phyloP scores from a whole-genome alignment of 2,888 invertebrate species.

The Drosophila kambysellisi region DNA sequence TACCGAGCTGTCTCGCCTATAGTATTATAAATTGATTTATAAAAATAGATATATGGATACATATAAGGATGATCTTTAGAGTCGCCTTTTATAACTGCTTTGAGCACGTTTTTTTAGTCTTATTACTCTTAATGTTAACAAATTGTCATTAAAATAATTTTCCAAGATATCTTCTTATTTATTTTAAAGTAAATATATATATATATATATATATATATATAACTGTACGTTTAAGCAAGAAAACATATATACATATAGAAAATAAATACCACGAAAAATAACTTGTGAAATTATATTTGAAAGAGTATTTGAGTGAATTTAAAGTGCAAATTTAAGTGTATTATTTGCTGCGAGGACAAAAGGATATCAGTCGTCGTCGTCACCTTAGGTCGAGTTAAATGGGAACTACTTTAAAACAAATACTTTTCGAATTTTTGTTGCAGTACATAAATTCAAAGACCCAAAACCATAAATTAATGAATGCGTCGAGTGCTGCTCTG shows the following conservation, averaged over 20 bases:
- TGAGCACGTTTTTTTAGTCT: background rate
- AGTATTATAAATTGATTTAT: background rate
- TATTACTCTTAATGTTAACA: background rate
- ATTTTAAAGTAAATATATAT: no score
- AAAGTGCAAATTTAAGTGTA: background rate
- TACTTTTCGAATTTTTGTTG: conserved; percentile 56
- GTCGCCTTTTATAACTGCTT: background rate
- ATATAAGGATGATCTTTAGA: background rate
- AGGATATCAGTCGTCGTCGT: background rate
- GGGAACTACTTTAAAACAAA: conserved; percentile 64
- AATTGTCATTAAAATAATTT: background rate
- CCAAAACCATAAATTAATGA: conserved; percentile 78
- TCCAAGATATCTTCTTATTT: background rate
- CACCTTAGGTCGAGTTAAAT: conserved; percentile 54
- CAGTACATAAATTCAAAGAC: conserved; percentile 67
- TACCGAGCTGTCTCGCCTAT: background rate
- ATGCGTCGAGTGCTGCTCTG: conserved; percentile 50
- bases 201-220: background rate
- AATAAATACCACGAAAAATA: background rate
- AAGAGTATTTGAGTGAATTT: background rate
- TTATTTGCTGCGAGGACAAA: background rate
- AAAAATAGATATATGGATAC: background rate
- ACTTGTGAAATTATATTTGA: background rate
- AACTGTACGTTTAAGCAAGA: no score
- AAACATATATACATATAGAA: no score